These are phyloP conservation scores for Holacanthella duospinosa DNA, from an alignment of 2,888 invertebrate species.

Conservation along the genomic window DNA sequence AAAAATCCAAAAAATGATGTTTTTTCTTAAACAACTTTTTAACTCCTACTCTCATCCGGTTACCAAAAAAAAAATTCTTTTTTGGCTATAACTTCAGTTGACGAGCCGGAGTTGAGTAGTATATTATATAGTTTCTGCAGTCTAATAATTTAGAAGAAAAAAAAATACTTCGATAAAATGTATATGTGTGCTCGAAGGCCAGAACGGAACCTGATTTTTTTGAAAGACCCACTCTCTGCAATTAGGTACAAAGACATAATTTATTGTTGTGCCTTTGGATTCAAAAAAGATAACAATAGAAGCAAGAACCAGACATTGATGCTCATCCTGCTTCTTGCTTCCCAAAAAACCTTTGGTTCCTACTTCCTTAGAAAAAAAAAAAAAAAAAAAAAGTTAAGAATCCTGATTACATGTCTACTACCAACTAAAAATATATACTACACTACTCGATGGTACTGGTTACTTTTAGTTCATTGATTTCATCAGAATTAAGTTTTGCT, in stretches of 20 bases:
- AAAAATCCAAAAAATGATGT: not conserved
- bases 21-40: not conserved
- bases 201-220: constrained; percentile 3
- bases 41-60: constrained; percentile 4
- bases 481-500: not conserved
- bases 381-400: too few species aligned
- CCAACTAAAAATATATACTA: not conserved
- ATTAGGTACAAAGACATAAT: constrained; percentile 2
- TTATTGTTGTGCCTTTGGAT: not conserved
- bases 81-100: too few species aligned
- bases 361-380: not conserved
- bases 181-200: not conserved
- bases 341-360: not conserved
- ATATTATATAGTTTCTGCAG: not conserved
- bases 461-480: not conserved
- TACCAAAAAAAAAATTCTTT: not conserved
- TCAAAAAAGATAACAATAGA: not conserved
- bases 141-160: not conserved
- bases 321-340: not conserved
- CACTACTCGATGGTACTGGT: too few species aligned
- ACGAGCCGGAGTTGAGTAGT: not conserved
- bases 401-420: not conserved
- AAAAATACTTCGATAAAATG: not conserved
- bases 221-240: not conserved
- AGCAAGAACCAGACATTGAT: not conserved